These are phyloP conservation scores for Papilio machaon DNA, from an alignment of 1,140 invertebrate species.

Conservation along the genomic window DNA sequence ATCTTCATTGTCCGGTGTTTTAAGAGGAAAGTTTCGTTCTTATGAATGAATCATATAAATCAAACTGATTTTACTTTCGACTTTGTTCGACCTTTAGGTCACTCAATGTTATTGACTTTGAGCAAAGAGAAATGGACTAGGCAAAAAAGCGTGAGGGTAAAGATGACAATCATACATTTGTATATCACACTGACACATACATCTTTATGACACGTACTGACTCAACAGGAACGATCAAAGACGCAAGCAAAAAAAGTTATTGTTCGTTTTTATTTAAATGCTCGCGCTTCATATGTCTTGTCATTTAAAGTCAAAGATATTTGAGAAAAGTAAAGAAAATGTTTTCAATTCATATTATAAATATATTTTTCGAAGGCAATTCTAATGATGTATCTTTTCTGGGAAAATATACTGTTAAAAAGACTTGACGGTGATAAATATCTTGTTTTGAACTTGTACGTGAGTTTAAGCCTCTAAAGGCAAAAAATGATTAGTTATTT, in stretches of 20 bases:
- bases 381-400: not conserved
- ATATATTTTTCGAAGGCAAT: not conserved
- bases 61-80: not conserved
- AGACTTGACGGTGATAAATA: not conserved
- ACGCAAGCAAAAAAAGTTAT: too few relatives aligned
- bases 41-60: not conserved
- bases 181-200: not conserved
- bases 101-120: not conserved
- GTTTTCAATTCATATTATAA: not conserved
- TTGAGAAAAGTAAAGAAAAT: not conserved
- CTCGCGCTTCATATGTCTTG: not conserved
- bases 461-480: not conserved
- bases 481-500: not conserved
- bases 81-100: not conserved
- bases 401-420: not conserved
- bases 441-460: not conserved
- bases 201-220: too few relatives aligned
- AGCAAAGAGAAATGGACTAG: not conserved
- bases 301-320: not conserved
- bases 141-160: not conserved
- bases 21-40: slow-evolving; percentile 1
- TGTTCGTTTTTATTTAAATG: too few relatives aligned
- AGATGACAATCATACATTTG: not conserved
- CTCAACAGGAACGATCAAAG: too few relatives aligned
- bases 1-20: slow-evolving; percentile 29